Conservation (phyloP, 2,113 vertebrate genomes). For the Pluvianellus socialis region DNA sequence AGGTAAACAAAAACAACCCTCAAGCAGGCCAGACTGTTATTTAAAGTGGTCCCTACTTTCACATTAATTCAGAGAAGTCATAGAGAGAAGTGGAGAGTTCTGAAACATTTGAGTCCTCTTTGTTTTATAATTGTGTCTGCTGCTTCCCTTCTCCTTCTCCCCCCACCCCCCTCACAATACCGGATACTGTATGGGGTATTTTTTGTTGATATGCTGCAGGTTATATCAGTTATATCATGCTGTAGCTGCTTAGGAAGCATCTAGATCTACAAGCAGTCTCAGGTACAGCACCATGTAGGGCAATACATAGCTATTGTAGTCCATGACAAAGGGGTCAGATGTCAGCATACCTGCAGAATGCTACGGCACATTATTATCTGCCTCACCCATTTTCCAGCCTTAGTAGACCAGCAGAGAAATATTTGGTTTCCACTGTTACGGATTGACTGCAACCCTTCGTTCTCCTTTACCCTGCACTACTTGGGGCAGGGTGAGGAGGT, state of each 20-base stretch:
- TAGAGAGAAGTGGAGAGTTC: background rate
- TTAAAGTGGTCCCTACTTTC: background rate
- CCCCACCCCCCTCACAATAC: fast-evolving
- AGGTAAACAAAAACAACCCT: background rate
- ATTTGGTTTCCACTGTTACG: background rate
- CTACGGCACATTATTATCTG: background rate
- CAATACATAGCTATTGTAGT: background rate
- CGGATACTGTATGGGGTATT: fast-evolving
- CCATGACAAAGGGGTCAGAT: background rate
- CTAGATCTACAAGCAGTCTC: background rate
- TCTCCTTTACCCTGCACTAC: background rate
- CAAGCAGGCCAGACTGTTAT: background rate
- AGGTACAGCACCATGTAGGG: background rate
- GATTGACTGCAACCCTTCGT: background rate
- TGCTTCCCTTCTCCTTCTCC: background rate
- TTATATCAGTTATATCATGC: background rate
- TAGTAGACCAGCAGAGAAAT: background rate
- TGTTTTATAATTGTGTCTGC: background rate
- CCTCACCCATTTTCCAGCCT: background rate
- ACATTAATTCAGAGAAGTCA: background rate
- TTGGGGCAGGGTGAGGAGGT: background rate
- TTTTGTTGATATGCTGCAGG: background rate
- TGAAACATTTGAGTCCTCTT: background rate
- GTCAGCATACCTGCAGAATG: background rate
- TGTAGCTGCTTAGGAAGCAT: background rate